Base-by-base conservation (phyloP, 1,140 invertebrate genomes). In the Drosophila melanica region DNA sequence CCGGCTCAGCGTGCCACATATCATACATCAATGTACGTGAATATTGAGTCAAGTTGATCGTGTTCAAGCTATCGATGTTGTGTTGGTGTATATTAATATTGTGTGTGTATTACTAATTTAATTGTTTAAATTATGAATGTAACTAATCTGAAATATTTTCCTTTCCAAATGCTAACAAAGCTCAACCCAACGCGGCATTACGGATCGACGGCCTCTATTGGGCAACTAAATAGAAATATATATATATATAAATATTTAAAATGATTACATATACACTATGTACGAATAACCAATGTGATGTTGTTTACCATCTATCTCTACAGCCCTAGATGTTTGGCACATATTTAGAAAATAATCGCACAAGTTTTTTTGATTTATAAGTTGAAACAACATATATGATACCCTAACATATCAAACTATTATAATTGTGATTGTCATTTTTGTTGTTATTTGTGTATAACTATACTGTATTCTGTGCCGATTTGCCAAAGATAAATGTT, bases 1-100 rank as follows among this genome's bases (percentile, higher is more conserved):
- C 95, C 95, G n/a, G 77, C 75, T 20, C 82, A 91, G 30, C 77
- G 90, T 18, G 68, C 78, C 50, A 75, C 78, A 57, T 90, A 91
- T 63, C 79, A 87, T 66, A 91, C 84, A 55, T 87, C 90, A 66
- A 91, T 91, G 90, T 91, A 91, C 81, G 86, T 90, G 80, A 90
- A 90, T 90, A 85, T 90, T 90, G 85, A 90, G 76, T 89, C 82
- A 65, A 91, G 84, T 90, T 91, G 71, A 79, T 77, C 44, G 45
- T 78, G 27, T 27, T 69, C 41, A 60, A 39, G 48, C 51, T 75
- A 67, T 72, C 74, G 75, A 86, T 86, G 84, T 81, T 78, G 72
- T 74, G 42, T 77, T 68, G 59, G 53, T 75, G 72, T 87, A 63
- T 68, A 69, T 71, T 65, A 47, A 53, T 80, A 73, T 63, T 47